Conservation (phyloP, 2,797 vertebrate species). For the Phylloscopus collybita region DNA sequence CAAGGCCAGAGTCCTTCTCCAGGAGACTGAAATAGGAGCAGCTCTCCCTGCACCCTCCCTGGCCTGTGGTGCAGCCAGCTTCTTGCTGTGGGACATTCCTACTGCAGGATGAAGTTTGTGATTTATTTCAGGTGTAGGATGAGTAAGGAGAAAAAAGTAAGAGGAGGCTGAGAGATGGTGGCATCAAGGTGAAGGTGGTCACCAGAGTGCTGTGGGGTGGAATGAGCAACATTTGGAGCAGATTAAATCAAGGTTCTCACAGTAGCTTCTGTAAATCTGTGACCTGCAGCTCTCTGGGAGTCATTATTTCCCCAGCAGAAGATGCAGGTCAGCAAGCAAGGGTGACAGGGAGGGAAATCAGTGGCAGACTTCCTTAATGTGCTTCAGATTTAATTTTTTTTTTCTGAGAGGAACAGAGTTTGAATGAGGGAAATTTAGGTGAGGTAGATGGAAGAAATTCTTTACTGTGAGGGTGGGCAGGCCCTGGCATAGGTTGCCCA, state of each 20-base stretch:
- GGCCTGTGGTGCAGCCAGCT: not conserved
- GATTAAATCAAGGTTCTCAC: not conserved
- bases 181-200: not conserved
- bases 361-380: not conserved
- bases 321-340: not conserved
- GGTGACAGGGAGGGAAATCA: fast-evolving
- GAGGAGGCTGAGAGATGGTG: not conserved
- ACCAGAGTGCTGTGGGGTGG: not conserved
- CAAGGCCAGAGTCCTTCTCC: not conserved
- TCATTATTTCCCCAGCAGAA: not conserved
- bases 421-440: not conserved
- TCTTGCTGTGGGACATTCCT: fast-evolving
- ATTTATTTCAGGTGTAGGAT: not conserved
- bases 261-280: not conserved
- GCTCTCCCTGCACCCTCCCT: not conserved
- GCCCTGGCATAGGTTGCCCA: not conserved
- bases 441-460: not conserved
- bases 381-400: not conserved
- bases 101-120: not conserved
- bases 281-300: not conserved
- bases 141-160: not conserved
- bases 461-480: fast-evolving
- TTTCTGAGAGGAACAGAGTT: not conserved
- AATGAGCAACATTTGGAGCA: not conserved
- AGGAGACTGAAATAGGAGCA: not conserved